Conservation (phyloP, 1,140 invertebrate genomes). For the Bombus pyrosoma region DNA sequence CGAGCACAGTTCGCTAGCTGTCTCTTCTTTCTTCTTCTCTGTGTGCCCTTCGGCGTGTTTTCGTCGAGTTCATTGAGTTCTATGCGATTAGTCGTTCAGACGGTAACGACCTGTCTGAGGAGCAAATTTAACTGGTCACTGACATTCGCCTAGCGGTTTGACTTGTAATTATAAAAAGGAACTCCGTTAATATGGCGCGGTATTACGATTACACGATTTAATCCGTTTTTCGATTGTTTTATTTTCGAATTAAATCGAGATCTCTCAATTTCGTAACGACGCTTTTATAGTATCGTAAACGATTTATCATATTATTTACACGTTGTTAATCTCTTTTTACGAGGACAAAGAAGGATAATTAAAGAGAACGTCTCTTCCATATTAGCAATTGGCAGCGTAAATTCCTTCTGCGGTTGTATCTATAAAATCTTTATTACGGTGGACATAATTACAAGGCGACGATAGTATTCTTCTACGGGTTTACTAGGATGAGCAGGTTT, state of each 20-base stretch:
- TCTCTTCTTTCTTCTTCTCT: constrained; percentile 36
- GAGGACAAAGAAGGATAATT: not conserved
- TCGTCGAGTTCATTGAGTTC: constrained; percentile 74
- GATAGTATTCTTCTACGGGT: not conserved
- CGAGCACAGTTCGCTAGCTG: constrained; percentile 16
- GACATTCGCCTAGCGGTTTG: constrained; percentile 1
- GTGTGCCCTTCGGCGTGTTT: constrained; percentile 24
- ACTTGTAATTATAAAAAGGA: not conserved
- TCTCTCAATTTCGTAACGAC: no score
- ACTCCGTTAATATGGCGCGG: not conserved
- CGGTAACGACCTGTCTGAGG: constrained; percentile 59
- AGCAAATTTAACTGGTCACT: constrained; percentile 67
- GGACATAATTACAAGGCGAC: not conserved
- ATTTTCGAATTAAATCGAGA: not conserved
- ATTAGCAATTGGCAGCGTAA: not conserved
- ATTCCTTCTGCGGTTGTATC: not conserved
- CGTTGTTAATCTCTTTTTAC: not conserved
- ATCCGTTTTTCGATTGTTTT: not conserved
- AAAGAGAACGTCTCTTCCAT: not conserved
- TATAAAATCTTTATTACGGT: not conserved
- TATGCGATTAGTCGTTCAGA: constrained; percentile 62
- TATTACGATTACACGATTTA: no score
- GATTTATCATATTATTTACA: not conserved
- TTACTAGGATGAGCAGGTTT: not conserved
- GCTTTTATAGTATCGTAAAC: not conserved